These are phyloP conservation scores for Pseudolaguvia tuberculata DNA, from an alignment of 2,113 vertebrate genomes.

Conservation along the genomic window DNA sequence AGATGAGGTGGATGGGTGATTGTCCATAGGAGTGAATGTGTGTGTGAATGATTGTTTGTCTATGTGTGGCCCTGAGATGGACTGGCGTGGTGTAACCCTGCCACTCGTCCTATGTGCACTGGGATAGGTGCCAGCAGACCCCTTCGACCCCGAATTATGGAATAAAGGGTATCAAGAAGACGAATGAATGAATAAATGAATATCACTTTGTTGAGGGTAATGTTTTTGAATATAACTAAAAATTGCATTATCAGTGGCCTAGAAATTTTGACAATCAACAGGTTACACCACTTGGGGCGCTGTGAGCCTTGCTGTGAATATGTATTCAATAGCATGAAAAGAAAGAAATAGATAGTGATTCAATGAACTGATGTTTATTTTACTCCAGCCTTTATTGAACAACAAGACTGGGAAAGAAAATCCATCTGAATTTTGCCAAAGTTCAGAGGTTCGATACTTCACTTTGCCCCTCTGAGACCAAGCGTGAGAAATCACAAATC, in stretches of 20 bases:
- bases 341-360: constrained; percentile 43
- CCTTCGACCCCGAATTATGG: too few relatives aligned
- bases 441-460: constrained; percentile 30
- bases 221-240: constrained; percentile 17
- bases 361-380: constrained; percentile 50
- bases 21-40: too few relatives aligned
- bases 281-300: constrained; percentile 13
- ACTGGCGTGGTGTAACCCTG: too few relatives aligned
- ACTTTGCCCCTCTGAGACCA: constrained; percentile 18
- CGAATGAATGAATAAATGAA: too few relatives aligned
- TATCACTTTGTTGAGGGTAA: too few relatives aligned
- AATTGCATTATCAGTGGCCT: constrained; percentile 16
- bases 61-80: too few relatives aligned
- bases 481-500: constrained; percentile 46
- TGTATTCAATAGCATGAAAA: constrained; percentile 39
- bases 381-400: constrained; percentile 31
- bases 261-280: constrained; percentile 2
- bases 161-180: too few relatives aligned
- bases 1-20: too few relatives aligned
- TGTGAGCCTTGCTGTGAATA: constrained; percentile 40
- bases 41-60: too few relatives aligned
- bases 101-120: too few relatives aligned
- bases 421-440: constrained; percentile 46
- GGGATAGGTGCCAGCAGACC: too few relatives aligned
- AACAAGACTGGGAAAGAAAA: constrained; percentile 39